A percentile compares a stretch with the other conserved stretches of the same genome.
Conservation (phyloP, 2,797 vertebrate genomes). For the Takifugu rubripes region DNA sequence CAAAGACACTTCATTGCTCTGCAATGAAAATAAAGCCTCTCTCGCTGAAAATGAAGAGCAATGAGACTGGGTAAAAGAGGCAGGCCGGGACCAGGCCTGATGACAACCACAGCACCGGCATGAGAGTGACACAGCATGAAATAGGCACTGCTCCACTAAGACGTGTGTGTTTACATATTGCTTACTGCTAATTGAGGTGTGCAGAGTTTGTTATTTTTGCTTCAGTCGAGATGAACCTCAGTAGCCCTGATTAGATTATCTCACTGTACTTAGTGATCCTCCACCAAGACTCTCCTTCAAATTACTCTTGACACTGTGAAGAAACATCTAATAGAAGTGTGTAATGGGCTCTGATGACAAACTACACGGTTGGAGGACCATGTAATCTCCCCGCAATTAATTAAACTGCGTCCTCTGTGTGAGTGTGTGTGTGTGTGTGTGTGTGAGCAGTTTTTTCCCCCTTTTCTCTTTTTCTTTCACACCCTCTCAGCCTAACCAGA, state of each 20-base stretch:
- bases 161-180: conserved; percentile 75
- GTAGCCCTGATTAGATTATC: conserved; percentile 75
- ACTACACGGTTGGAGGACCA: conserved; percentile 99
- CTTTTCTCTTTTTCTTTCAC: conserved; percentile 49
- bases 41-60: conserved; percentile 68
- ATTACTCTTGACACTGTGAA: conserved; percentile 99
- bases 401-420: conserved; percentile 88
- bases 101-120: conserved; percentile 41
- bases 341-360: conserved; percentile 99
- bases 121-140: conserved; percentile 75
- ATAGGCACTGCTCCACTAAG: conserved; percentile 53
- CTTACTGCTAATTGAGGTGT: conserved; percentile 70
- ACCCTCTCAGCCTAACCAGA: conserved; percentile 83
- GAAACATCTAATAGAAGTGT: conserved; percentile 99
- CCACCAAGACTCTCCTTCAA: conserved; percentile 89
- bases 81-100: conserved; percentile 40
- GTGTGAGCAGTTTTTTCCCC: conserved; percentile 24
- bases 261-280: conserved; percentile 77
- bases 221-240: conserved; percentile 54
- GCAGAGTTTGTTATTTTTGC: conserved; percentile 67
- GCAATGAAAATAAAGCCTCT: conserved; percentile 75
- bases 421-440: conserved; percentile 53
- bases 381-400: conserved; percentile 99
- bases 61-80: conserved; percentile 47
- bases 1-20: conserved; percentile 77